Base-by-base conservation (phyloP, 2,888 invertebrate genomes). In the Cephus sareptanus region DNA sequence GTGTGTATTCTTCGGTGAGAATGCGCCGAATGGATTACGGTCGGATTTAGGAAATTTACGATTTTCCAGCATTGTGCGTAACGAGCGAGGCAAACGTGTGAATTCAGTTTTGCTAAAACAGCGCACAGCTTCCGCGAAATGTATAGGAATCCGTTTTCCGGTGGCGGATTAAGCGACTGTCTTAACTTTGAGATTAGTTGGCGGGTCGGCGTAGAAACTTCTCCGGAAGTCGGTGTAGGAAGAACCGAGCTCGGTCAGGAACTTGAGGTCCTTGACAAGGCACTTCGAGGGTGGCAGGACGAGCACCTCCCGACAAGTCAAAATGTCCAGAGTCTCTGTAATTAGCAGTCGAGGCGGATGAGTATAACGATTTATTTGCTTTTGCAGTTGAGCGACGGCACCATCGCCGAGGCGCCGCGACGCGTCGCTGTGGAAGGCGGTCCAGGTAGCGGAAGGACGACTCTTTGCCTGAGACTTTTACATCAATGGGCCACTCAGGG, bases 401-500 rank as follows among this genome's bases (percentile, higher is more conserved):
- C 90, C 34, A 90, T 92, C 34, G 89, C 93, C 70, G 93, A 93
- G 82, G 92, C 93, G 12, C 93, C 93, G 2, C 89, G 93, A 33
- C 91, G 93, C 30, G 92, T 93, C 74, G 91, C 93, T 69, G 90
- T 94, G 23, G 93, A 93, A 85, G 93, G 93, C 73, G 93, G 93
- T 70, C 91, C 93, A 73, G 93, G 93, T 86, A 92, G 92, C 77
- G 93, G 93, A 37, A 92, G 93, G 81, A 93, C 93, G 40, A 92
- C 93, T 23, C 88, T 93, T 11, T 92, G 92, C 73, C 89, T 93
- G 70, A 91, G 93, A 40, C 89, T 93, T n/a, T 90, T 93, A 15
- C 92, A 93, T 86, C 93, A 93, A 11, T 94, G 94, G 94, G 93
- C 93, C 3, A 92, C 92, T 68, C 92, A 93, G 81, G 92, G 91